phyloP scores from a whole-genome alignment of 2,888 invertebrate genomes.

The Frankliniella fusca region DNA sequence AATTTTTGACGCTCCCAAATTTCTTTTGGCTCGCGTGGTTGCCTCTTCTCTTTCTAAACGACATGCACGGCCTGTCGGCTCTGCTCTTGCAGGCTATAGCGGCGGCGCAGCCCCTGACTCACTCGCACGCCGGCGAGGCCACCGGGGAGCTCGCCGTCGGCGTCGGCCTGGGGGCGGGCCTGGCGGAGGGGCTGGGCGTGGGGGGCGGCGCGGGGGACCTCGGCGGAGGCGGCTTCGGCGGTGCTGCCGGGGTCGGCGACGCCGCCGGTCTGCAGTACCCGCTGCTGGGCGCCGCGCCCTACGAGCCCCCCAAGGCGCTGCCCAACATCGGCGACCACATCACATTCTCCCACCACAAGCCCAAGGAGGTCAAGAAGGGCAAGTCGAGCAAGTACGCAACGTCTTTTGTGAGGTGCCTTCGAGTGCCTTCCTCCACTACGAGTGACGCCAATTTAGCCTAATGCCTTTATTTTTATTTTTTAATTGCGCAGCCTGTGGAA shows the following conservation, averaged over 20 bases:
- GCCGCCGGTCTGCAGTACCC: not conserved
- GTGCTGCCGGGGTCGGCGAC: not conserved
- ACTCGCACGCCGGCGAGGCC: not conserved
- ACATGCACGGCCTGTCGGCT: too few relatives aligned
- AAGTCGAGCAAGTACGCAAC: not conserved
- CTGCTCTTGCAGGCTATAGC: not conserved
- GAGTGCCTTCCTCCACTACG: not conserved
- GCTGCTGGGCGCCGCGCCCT: slow-evolving; percentile 7
- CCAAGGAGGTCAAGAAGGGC: slow-evolving; percentile 21
- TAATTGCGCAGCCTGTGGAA: slow-evolving; percentile 52
- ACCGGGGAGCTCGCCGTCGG: slow-evolving; percentile 11
- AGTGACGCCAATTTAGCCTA: not conserved
- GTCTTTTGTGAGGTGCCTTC: not conserved
- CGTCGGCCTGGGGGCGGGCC: not conserved
- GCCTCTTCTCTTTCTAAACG: too few relatives aligned
- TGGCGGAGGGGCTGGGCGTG: not conserved
- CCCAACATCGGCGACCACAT: not conserved
- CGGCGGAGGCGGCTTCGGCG: not conserved
- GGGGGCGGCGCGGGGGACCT: not conserved
- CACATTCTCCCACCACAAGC: not conserved
- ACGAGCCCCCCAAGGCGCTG: not conserved
- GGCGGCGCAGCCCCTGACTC: not conserved
- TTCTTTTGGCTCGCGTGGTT: not conserved
- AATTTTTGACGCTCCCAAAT: not conserved
- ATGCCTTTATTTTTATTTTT: not conserved